Conservation (phyloP, 1,140 invertebrate species). For the Triops cancriformis region DNA sequence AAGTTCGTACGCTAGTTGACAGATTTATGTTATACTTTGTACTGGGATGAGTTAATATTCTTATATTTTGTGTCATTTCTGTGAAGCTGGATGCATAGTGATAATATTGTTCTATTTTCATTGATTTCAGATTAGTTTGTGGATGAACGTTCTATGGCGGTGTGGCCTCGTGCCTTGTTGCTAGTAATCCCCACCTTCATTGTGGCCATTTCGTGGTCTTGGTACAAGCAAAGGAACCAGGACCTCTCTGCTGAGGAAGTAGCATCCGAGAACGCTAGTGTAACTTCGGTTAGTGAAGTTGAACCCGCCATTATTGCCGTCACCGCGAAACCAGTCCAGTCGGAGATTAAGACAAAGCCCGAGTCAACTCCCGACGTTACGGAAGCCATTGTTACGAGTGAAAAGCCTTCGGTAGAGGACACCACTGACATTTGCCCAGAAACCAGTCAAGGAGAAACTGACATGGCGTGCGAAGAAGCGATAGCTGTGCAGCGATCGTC, state of each 20-base stretch:
- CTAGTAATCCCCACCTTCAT: not conserved
- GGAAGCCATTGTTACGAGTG: not conserved
- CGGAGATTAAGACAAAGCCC: not conserved
- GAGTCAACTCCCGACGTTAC: not conserved
- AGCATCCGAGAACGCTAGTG: not conserved
- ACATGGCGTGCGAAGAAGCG: not conserved
- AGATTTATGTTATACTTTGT: not conserved
- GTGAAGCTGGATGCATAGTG: not conserved
- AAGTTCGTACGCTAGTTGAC: too few species aligned
- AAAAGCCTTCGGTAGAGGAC: not conserved
- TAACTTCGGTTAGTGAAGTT: not conserved
- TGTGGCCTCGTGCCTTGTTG: not conserved
- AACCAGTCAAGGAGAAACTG: not conserved
- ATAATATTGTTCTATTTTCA: not conserved
- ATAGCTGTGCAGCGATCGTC: not conserved
- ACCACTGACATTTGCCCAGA: not conserved
- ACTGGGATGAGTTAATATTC: not conserved
- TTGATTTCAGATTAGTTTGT: not conserved
- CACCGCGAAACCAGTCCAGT: not conserved
- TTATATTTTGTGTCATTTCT: not conserved
- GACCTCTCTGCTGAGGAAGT: not conserved
- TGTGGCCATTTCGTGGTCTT: not conserved
- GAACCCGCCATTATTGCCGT: not conserved
- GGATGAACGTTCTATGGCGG: conserved; percentile 12
- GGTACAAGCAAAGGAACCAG: not conserved